These are phyloP conservation scores for Rhabditoides inermis DNA, from an alignment of 2,888 invertebrate species.

Conservation along the genomic window DNA sequence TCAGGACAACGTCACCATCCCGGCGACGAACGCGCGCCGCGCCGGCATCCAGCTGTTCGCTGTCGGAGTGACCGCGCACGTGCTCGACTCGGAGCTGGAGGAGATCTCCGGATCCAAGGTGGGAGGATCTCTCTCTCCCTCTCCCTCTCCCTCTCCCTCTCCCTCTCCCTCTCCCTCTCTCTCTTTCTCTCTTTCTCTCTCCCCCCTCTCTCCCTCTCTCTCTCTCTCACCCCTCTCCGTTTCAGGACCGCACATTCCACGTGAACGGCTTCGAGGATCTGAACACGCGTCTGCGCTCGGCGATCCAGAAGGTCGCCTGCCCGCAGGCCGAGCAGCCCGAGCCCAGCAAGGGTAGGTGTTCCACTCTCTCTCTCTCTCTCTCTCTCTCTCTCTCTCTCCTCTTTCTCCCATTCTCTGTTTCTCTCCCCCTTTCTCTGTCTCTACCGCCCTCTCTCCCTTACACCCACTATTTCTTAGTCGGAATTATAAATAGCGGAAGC, in stretches of 20 bases:
- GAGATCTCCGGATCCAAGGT: too few species aligned
- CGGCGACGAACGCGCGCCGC: constrained; percentile 42
- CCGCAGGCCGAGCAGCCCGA: constrained; percentile 18
- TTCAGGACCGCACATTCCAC: constrained; percentile 36
- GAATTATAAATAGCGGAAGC: too few species aligned
- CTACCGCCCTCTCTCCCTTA: too few species aligned
- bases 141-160: too few species aligned
- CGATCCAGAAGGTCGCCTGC: constrained; percentile 46
- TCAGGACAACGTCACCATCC: constrained; percentile 45
- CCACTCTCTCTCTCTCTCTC: too few species aligned
- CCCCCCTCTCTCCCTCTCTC: too few species aligned
- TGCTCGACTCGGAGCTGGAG: constrained; percentile 37
- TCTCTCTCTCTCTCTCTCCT: too few species aligned
- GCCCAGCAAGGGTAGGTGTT: constrained; percentile 7
- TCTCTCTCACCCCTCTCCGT: background rate
- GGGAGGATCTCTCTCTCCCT: too few species aligned
- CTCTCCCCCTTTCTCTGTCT: too few species aligned
- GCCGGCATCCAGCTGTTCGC: constrained; percentile 52
- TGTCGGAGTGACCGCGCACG: constrained; percentile 51
- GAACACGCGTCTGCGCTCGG: constrained; percentile 38
- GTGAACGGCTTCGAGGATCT: constrained; percentile 47
- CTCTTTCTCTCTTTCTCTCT: background rate
- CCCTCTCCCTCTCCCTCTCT: background rate
- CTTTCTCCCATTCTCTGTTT: too few species aligned
- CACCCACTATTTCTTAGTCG: too few species aligned